A percentile compares a stretch with the other conserved stretches of the same genome.
Conservation (phyloP, 2,888 invertebrate genomes). For the Lutraria lutraria region DNA sequence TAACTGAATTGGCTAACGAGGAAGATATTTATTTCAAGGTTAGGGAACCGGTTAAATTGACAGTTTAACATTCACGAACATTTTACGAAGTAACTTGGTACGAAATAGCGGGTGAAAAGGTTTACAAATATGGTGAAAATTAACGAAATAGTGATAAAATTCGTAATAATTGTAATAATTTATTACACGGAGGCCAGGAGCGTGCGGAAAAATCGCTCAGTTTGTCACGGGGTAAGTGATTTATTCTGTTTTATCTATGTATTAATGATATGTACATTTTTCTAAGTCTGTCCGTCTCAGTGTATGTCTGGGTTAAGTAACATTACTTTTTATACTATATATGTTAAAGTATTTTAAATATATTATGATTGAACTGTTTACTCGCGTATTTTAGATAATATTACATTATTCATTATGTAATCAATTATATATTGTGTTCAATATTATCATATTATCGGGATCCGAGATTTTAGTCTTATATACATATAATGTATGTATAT, state of each 20-base stretch:
- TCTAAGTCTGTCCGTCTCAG: not conserved
- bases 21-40: not conserved
- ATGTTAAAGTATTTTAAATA: not conserved
- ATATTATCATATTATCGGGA: too few species aligned
- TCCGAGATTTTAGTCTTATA: too few species aligned
- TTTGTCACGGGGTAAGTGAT: slow-evolving; percentile 31
- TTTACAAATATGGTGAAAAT: not conserved
- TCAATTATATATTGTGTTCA: too few species aligned
- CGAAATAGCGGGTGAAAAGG: not conserved
- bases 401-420: too few species aligned
- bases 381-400: too few species aligned
- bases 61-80: not conserved
- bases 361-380: not conserved
- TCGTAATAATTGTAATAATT: not conserved
- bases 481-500: too few species aligned
- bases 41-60: not conserved
- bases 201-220: slow-evolving; percentile 1
- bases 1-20: not conserved
- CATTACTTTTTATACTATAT: not conserved
- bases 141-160: not conserved
- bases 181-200: slow-evolving; percentile 29
- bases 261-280: not conserved
- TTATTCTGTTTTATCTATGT: not conserved
- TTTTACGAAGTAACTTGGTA: not conserved
- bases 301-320: not conserved